Evolutionary conservation across 2,797 vertebrate genomes (phyloP).

Genomic region (Cuculus canorus): DNA sequence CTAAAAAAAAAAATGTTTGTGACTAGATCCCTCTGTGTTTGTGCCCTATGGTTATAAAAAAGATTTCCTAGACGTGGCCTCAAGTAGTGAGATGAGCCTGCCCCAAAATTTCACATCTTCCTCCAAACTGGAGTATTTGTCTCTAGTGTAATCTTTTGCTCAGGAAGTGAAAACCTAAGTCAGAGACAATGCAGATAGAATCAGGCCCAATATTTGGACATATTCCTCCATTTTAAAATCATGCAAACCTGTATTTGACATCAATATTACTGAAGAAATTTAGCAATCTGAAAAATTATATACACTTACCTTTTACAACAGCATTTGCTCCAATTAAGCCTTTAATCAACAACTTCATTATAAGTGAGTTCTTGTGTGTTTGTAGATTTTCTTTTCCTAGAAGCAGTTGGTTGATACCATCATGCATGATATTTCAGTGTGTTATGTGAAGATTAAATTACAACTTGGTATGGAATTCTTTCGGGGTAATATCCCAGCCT

Average conservation of each 20-base stretch:
- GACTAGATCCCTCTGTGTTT: neutral
- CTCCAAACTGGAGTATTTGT: neutral
- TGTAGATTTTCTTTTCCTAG: neutral
- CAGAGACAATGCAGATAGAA: neutral
- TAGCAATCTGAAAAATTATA: neutral
- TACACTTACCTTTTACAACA: neutral
- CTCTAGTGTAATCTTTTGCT: neutral
- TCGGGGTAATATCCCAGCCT: neutral
- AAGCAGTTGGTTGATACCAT: neutral
- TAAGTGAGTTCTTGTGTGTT: neutral
- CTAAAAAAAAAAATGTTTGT: neutral
- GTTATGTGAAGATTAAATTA: constrained; percentile 12
- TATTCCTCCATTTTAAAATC: neutral
- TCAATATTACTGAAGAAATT: neutral
- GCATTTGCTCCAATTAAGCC: neutral
- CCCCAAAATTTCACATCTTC: neutral
- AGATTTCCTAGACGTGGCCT: neutral
- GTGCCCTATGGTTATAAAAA: neutral
- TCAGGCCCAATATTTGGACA: neutral
- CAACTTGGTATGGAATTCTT: neutral
- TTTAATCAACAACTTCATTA: neutral
- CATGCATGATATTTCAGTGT: constrained; percentile 5
- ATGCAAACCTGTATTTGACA: neutral
- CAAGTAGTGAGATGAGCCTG: neutral
- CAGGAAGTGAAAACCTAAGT: neutral